phyloP scores from a whole-genome alignment of 2,797 vertebrate genomes.

The Sylvia borin region DNA sequence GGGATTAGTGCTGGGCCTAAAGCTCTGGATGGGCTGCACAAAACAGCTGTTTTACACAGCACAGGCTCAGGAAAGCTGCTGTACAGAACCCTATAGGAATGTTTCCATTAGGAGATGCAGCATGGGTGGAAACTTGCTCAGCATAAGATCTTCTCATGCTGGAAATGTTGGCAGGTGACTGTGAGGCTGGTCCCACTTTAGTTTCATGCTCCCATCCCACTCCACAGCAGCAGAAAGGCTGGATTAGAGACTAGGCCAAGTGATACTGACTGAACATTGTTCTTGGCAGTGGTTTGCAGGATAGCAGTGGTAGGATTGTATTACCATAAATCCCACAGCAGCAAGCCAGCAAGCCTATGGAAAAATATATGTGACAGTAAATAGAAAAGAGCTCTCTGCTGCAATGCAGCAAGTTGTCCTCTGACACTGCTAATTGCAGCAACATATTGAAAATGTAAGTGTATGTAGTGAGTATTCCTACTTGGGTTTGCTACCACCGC shows the following conservation, averaged over 20 bases:
- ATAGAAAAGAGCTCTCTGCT: neutral
- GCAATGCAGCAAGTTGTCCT: slow-evolving; percentile 49
- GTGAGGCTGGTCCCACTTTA: accelerated
- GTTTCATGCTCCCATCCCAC: neutral
- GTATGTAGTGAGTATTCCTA: slow-evolving; percentile 42
- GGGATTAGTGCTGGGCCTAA: neutral
- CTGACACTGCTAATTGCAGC: slow-evolving; percentile 62
- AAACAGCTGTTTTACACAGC: neutral
- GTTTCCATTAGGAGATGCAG: neutral
- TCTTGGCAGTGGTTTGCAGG: neutral
- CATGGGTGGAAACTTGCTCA: neutral
- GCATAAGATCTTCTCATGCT: neutral
- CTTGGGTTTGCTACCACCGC: slow-evolving; percentile 35
- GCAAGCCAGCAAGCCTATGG: slow-evolving; percentile 19
- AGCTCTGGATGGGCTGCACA: neutral
- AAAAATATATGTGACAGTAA: slow-evolving; percentile 31
- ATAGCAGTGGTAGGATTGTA: neutral
- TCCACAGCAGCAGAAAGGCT: neutral
- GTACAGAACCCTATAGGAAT: neutral
- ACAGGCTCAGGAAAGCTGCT: neutral
- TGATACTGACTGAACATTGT: neutral
- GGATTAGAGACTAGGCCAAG: neutral
- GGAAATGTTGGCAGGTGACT: neutral
- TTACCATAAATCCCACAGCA: slow-evolving; percentile 7
- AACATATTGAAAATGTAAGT: slow-evolving; percentile 5